Evolutionary conservation across 2,113 vertebrate genomes (phyloP), one percentile per base, ranked within the genome.

Genomic region (Rhinoptilus africanus): DNA sequence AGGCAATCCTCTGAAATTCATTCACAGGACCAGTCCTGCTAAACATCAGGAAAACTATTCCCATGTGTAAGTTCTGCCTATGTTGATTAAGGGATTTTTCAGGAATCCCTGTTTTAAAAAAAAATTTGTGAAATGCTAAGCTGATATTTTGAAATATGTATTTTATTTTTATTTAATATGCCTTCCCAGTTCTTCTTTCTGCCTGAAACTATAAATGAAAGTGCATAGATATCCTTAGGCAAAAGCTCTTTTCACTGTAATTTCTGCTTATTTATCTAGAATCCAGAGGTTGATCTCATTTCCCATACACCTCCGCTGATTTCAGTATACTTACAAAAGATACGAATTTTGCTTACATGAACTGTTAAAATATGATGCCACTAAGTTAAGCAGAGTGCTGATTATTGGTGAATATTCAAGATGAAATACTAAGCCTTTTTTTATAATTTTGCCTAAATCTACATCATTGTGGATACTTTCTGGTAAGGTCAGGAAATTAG

Each of bases 381-480:
- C 21, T 50, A 5, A 15, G 35, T 66, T 60, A 59, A 63, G 39
- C 34, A 54, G 35, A 66, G 41, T n/a, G 17, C 43, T 89, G 56
- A n/a, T 69, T 60, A 19, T 63, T 68, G 50, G 12, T 85, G 54
- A 63, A 30, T 76, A 67, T 56, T 72, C 63, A 30, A 77, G 80
- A 72, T 27, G 2, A 85, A 79, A 53, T 39, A 39, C 17, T 34
- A 41, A 74, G 10, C 7, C 8, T 56, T 48, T 47, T 47, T 10
- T 27, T 5, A 21, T 4, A 21, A 23, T 41, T 17, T 87, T 92
- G 7, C 30, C 16, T 60, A 14, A 30, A 79, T 62, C 39, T 87
- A 1, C 14, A 12, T 68, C 10, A 23, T 32, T 0, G 0, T 67
- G 62, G 22, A 19, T 28, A 35, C 23, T 28, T 85, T 43, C 32